These are phyloP conservation scores for Mesocricetus auratus DNA, from an alignment of 2,113 vertebrate genomes.

Conservation along the genomic window DNA sequence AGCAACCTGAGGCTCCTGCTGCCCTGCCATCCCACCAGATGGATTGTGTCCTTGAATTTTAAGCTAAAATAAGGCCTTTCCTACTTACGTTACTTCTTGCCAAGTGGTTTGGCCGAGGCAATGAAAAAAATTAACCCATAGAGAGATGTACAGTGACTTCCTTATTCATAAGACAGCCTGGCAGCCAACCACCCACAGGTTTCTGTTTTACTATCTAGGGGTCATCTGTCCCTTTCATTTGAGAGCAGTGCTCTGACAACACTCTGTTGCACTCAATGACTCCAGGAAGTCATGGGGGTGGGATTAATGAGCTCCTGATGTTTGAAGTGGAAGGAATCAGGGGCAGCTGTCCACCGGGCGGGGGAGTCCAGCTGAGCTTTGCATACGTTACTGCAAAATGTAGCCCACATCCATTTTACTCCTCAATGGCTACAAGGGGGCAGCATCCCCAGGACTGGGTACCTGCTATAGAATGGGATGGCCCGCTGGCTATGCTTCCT, in stretches of 20 bases:
- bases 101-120: not conserved
- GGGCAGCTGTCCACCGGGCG: not conserved
- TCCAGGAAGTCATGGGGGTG: not conserved
- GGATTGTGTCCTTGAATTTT: not conserved
- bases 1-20: not conserved
- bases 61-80: not conserved
- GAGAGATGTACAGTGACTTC: not conserved
- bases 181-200: too few species aligned
- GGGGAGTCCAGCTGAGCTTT: not conserved
- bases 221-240: not conserved
- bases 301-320: not conserved
- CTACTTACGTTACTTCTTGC: not conserved
- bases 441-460: not conserved
- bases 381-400: not conserved
- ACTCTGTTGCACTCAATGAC: not conserved
- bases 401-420: not conserved
- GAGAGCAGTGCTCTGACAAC: not conserved
- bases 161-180: not conserved
- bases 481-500: not conserved
- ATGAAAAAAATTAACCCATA: not conserved
- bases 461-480: not conserved
- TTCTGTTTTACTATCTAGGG: not conserved
- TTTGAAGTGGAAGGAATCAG: not conserved
- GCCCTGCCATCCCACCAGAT: not conserved
- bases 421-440: not conserved